A percentile compares a stretch with the other conserved stretches of the same genome.
These are phyloP conservation scores for Drosophila mettleri DNA, from an alignment of 2,888 invertebrate species.

Conservation along the genomic window DNA sequence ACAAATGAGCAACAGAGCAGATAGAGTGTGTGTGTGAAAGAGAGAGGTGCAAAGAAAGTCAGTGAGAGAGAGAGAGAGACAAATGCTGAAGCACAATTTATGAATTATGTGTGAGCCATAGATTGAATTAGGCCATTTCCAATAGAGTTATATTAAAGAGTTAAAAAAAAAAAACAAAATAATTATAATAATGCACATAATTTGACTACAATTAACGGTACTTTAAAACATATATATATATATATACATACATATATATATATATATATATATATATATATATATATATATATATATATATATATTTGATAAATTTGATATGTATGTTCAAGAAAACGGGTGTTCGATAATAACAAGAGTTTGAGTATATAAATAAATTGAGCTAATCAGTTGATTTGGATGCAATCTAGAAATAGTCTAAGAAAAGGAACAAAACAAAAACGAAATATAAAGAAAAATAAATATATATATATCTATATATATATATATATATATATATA, in stretches of 20 bases:
- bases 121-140: slow-evolving; percentile 8
- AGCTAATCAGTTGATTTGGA: slow-evolving; percentile 69
- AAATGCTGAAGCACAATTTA: slow-evolving; percentile 33
- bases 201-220: slow-evolving; percentile 50
- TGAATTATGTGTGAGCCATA: slow-evolving; percentile 1
- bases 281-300: slow-evolving; percentile 3
- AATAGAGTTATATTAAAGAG: slow-evolving; percentile 34
- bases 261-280: neutral
- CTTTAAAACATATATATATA: slow-evolving; percentile 11
- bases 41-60: slow-evolving; percentile 14
- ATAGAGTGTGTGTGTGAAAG: slow-evolving; percentile 21
- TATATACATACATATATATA: slow-evolving; percentile 2
- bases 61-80: slow-evolving; percentile 19
- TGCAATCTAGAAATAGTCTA: slow-evolving; percentile 49
- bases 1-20: slow-evolving; percentile 5
- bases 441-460: no score
- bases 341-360: slow-evolving; percentile 31
- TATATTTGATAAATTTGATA: no score
- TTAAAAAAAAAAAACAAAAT: slow-evolving; percentile 1
- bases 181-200: no score
- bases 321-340: no score
- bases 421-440: slow-evolving; percentile 9
- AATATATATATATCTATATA: no score
- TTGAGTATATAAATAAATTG: slow-evolving; percentile 25
- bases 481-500: no score